Conservation (phyloP, 2,888 invertebrate genomes). For the Eudasyphora cyanicolor region DNA sequence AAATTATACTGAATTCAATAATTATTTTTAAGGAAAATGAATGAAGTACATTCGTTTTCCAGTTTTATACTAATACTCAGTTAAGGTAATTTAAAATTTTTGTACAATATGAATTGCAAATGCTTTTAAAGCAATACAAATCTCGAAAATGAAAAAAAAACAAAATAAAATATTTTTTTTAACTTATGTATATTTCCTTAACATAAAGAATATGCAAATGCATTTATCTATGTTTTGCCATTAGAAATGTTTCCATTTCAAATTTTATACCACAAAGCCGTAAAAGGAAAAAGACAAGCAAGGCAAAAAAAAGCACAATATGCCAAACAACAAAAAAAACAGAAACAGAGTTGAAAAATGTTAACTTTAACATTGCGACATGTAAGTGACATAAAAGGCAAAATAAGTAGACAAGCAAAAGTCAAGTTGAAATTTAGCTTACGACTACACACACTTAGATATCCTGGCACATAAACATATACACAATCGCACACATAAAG, state of each 20-base stretch:
- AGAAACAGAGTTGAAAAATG: constrained; percentile 24
- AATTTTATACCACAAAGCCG: constrained; percentile 36
- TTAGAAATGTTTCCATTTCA: constrained; percentile 30
- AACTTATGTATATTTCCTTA: not conserved
- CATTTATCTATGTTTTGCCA: no score
- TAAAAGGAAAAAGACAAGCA: not conserved
- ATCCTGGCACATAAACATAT: not conserved
- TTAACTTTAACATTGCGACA: constrained; percentile 62
- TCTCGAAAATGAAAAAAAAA: no score
- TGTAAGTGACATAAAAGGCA: constrained; percentile 62
- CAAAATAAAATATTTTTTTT: no score
- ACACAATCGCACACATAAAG: constrained; percentile 3
- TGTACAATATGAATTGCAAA: no score
- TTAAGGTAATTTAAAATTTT: no score
- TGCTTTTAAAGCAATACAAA: no score
- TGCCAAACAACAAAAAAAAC: constrained; percentile 9
- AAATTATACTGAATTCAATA: no score
- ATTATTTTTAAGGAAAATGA: no score
- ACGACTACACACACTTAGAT: constrained; percentile 50
- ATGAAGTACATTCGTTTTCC: no score
- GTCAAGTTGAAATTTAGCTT: constrained; percentile 66
- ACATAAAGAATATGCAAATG: not conserved
- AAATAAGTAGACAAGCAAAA: constrained; percentile 62
- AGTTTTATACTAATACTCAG: no score
- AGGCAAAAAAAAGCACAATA: not conserved